phyloP scores from a whole-genome alignment of 1,140 invertebrate genomes.

The Euborellia annulipes region DNA sequence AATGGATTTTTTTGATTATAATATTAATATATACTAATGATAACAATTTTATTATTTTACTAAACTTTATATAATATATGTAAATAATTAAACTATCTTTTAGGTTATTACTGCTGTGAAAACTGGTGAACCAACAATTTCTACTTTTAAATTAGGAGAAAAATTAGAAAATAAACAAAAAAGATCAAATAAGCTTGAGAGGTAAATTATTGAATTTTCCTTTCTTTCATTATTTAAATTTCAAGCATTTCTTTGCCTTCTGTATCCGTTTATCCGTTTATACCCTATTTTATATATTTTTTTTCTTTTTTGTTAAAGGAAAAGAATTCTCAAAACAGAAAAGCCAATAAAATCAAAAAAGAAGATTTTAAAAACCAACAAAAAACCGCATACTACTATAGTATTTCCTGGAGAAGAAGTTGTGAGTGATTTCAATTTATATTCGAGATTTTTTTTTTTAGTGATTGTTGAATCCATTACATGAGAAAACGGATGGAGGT shows the following conservation, averaged over 20 bases:
- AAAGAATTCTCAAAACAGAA: too few relatives aligned
- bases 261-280: too few relatives aligned
- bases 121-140: slow-evolving; percentile 32
- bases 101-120: slow-evolving; percentile 30
- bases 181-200: slow-evolving; percentile 7
- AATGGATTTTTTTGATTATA: neutral
- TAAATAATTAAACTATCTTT: slow-evolving; percentile 1
- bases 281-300: too few relatives aligned
- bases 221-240: slow-evolving; percentile 7
- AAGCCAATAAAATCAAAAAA: too few relatives aligned
- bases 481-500: too few relatives aligned
- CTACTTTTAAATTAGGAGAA: slow-evolving; percentile 5
- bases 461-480: too few relatives aligned
- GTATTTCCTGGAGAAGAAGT: too few relatives aligned
- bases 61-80: neutral
- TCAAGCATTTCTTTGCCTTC: neutral
- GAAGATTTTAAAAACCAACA: too few relatives aligned
- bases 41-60: neutral
- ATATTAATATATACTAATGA: neutral
- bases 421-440: too few relatives aligned
- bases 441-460: too few relatives aligned
- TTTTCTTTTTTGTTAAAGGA: too few relatives aligned
- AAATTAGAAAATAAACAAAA: slow-evolving; percentile 11
- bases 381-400: too few relatives aligned
- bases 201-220: slow-evolving; percentile 6